phyloP scores from a whole-genome alignment of 2,888 invertebrate genomes.

The Tetramorium bicarinatum region DNA sequence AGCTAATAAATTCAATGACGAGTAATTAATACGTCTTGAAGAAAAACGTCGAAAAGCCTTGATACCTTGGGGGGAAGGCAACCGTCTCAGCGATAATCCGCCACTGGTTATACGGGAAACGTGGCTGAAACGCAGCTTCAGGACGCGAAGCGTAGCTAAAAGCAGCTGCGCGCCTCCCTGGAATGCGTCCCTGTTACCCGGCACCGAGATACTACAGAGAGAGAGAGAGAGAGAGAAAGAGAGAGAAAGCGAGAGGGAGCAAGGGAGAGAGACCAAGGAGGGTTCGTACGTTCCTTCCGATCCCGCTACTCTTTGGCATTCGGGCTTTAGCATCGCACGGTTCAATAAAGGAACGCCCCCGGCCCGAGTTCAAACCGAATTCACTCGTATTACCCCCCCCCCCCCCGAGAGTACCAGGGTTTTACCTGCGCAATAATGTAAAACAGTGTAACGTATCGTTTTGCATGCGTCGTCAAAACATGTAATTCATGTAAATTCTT shows the following conservation, averaged over 20 bases:
- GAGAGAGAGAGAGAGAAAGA: no score
- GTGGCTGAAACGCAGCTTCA: slow-evolving; percentile 51
- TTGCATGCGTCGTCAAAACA: background rate
- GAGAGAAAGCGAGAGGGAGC: background rate
- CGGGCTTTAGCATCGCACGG: slow-evolving; percentile 56
- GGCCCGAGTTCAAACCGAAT: slow-evolving; percentile 36
- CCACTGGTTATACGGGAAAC: slow-evolving; percentile 45
- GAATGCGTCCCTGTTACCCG: slow-evolving; percentile 61
- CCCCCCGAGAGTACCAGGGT: slow-evolving; percentile 11
- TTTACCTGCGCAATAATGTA: slow-evolving; percentile 26
- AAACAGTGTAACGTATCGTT: slow-evolving; percentile 9
- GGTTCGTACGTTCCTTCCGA: slow-evolving; percentile 63
- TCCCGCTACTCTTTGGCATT: slow-evolving; percentile 63
- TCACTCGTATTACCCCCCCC: slow-evolving; percentile 32
- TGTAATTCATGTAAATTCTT: slow-evolving; percentile 11
- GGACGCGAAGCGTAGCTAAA: slow-evolving; percentile 42
- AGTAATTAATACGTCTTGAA: background rate
- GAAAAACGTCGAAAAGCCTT: background rate
- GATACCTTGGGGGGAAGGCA: background rate
- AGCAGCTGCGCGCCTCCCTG: slow-evolving; percentile 60
- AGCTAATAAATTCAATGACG: background rate
- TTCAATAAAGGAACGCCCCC: slow-evolving; percentile 66
- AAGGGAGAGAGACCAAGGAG: slow-evolving; percentile 35
- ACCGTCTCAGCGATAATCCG: slow-evolving; percentile 31
- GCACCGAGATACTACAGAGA: slow-evolving; percentile 54